phyloP scores from a whole-genome alignment of 2,888 invertebrate genomes.

The Eupithecia subumbrata region DNA sequence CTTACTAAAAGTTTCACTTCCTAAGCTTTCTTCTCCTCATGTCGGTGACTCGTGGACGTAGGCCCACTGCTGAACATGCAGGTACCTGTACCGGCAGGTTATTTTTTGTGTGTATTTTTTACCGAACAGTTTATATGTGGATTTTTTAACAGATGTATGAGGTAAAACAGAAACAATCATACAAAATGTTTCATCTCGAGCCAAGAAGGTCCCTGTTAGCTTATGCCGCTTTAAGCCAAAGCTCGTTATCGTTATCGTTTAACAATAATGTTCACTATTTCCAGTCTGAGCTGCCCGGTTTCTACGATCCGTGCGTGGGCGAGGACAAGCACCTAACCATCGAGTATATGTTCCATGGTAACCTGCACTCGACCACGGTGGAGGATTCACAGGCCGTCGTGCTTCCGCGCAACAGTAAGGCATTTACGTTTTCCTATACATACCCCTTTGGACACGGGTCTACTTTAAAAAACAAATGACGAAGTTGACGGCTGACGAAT shows the following conservation, averaged over 20 bases:
- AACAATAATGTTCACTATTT: constrained; percentile 6
- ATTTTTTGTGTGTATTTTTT: too few relatives aligned
- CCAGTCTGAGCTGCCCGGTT: constrained; percentile 97
- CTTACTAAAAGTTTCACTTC: neutral
- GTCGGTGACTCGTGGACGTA: too few relatives aligned
- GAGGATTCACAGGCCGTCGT: constrained; percentile 90
- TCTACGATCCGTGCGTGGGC: constrained; percentile 97
- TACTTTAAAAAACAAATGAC: neutral
- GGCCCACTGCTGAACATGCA: too few relatives aligned
- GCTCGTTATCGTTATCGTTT: neutral
- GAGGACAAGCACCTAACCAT: constrained; percentile 95
- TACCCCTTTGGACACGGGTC: neutral
- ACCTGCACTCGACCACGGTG: constrained; percentile 90
- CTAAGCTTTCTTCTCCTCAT: neutral
- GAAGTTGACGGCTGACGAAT: too few relatives aligned
- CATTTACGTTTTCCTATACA: neutral
- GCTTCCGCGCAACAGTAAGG: constrained; percentile 76
- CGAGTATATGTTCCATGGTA: constrained; percentile 92
- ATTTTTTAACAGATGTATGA: neutral
- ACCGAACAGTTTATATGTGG: too few relatives aligned
- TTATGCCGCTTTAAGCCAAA: neutral
- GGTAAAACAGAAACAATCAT: neutral
- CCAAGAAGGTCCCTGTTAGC: neutral
- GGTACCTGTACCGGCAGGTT: too few relatives aligned
- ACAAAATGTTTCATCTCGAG: neutral